Percentiles rank a stretch among this genome's conserved stretches.
These are phyloP conservation scores for Nomada fucata DNA, from an alignment of 2,888 invertebrate genomes.

Conservation along the genomic window DNA sequence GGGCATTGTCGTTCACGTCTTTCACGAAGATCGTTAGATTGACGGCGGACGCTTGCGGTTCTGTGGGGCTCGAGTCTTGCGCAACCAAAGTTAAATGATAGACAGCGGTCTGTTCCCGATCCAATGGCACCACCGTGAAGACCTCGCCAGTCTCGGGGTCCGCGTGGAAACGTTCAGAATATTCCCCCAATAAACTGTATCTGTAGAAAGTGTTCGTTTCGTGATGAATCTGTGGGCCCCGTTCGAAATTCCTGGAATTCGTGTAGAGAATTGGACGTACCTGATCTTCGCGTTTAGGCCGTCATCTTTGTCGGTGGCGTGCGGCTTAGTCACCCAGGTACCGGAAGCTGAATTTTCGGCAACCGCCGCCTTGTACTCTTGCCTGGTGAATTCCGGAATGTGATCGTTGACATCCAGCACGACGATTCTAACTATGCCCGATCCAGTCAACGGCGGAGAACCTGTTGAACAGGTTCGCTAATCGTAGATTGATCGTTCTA, in stretches of 20 bases:
- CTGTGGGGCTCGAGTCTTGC: slow-evolving; percentile 94
- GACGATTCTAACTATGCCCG: slow-evolving; percentile 94
- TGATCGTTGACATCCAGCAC: slow-evolving; percentile 98
- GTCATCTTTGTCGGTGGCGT: slow-evolving; percentile 92
- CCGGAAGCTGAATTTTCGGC: slow-evolving; percentile 93
- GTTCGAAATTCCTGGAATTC: background rate
- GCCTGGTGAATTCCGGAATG: slow-evolving; percentile 93
- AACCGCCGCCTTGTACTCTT: slow-evolving; percentile 91
- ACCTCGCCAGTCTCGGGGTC: slow-evolving; percentile 92
- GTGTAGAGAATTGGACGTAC: slow-evolving; percentile 78
- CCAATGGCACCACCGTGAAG: slow-evolving; percentile 89
- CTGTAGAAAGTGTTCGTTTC: slow-evolving; percentile 76
- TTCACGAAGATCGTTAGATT: slow-evolving; percentile 92
- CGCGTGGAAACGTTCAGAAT: slow-evolving; percentile 92
- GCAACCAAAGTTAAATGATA: slow-evolving; percentile 94
- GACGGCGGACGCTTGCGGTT: slow-evolving; percentile 92
- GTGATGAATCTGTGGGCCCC: background rate
- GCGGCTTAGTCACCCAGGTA: slow-evolving; percentile 90
- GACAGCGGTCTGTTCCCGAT: slow-evolving; percentile 91
- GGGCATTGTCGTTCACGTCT: slow-evolving; percentile 95
- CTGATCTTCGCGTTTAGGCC: slow-evolving; percentile 94
- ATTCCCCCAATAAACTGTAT: slow-evolving; percentile 93
- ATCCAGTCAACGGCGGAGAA: slow-evolving; percentile 95
- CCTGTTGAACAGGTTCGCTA: slow-evolving; percentile 86
- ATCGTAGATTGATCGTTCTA: slow-evolving; percentile 51